Conservation (phyloP, 2,113 vertebrate species). For the cattle (Bos taurus) region ARS-UCD2.0 NC_037329.1:84343501-84344000, state of each 20-base stretch:
- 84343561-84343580: background rate
- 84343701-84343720: background rate
- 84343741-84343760: background rate
- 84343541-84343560: background rate
- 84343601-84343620: background rate
- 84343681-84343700: background rate
- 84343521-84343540: background rate
- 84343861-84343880: background rate
- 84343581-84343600: background rate
- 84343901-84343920: background rate
- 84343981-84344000: background rate
- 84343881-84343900: background rate
- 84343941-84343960: background rate
- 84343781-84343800: background rate
- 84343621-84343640: background rate
- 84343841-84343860: background rate
- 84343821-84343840: background rate
- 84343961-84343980: background rate
- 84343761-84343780: background rate
- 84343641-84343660: background rate
- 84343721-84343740: background rate
- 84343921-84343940: background rate
- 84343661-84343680: background rate
- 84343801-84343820: background rate
- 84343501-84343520: background rate